Base-by-base conservation (phyloP, 2,888 invertebrate genomes). In the Tenthredo amoena region DNA sequence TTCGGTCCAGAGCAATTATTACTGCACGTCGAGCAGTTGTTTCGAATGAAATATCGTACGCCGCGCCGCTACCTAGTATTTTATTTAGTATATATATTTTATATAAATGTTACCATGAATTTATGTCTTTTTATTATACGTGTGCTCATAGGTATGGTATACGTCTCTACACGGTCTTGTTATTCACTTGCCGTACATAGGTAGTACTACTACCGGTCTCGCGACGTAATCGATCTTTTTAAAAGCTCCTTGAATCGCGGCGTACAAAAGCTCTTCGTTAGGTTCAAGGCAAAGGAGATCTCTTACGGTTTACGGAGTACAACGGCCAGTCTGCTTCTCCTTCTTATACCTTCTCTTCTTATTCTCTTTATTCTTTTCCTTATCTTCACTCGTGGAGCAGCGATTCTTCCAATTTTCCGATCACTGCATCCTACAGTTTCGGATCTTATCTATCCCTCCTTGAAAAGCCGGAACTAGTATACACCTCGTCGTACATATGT, bases 361-460 rank as follows among this genome's bases (percentile, higher is more conserved):
- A 26, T 62, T 26, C 12, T 15, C 26, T 5, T n/a, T 15, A 21
- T 55, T 62, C 21, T 62, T 62, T 43, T 55, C 2, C 77, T 77
- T 50, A 50, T 50, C 55, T 50, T 10, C 50, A 34, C 50, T 77
- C 37, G 77, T 26, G 18, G 31, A 26, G 77, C 18, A 50, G 12
- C 40, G 77, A 77, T 55, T 77, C 55, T 55, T 55, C 77, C 77
- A 77, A 77, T 77, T 77, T 77, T 77, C 77, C 77, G 50, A 77
- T 77, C 77, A 55, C 77, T 77, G 77, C 18, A 77, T 55, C 55
- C 77, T 34, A 77, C 77, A 55, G 55, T 77, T 55, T 77, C 34
- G 55, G 7, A n/a, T 77, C 10, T 47, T 26, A 77, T 77, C 43
- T 4, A 3, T 26, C 12, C 12, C 12, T 7, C 10, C 21, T 40